Base-by-base conservation (phyloP, 1,140 invertebrate genomes). In the Chionoecetes opilio region DNA sequence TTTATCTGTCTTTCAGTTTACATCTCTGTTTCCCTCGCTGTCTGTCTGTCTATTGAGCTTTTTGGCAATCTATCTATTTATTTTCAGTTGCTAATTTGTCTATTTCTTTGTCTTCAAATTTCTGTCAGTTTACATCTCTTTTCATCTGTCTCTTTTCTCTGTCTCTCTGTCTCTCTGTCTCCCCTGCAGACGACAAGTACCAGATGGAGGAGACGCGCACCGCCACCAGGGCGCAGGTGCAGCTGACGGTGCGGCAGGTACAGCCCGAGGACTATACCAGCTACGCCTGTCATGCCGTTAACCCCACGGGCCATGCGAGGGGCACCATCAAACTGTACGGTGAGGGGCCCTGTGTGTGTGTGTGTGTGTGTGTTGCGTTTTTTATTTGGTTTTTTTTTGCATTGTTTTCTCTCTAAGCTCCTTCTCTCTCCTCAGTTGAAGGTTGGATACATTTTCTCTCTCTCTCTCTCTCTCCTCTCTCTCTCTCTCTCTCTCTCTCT, bases 201-300 rank as follows among this genome's bases (percentile, higher is more conserved):
- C 90, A 86, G 26, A 31, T 95, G 41, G 38, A 86, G 31, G 94
- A 95, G 94, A 41, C 86, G 41, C 75, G 84, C 17, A 29, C 75
- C 37, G 37, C 38, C 26, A 91, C 89, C 11, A 32, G 84, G 35
- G 92, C 89, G 0, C 46, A 91, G 82, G 82, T 95, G 21, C 85
- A 91, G 6, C 90, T 95, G 82, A 95, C 94, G 6, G 46, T 95
- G 41, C 41, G n/a, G 32, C 35, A 53, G 3, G 31, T 92, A 6
- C 46, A 34, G 9, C 82, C 21, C 5, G 46, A 82, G 46, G 94
- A 95, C 34, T 95, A 88, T 46, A 92, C 90, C n/a, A 63, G 14
- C 94, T 95, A 95, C 91, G 26, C 26, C 9, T 95, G 94, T 5
- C 89, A 95, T 21, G 94, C 94, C 31, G 32, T 95, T 26, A 95